These are phyloP conservation scores for Microhierax caerulescens DNA, from an alignment of 2,797 vertebrate genomes.

Conservation along the genomic window DNA sequence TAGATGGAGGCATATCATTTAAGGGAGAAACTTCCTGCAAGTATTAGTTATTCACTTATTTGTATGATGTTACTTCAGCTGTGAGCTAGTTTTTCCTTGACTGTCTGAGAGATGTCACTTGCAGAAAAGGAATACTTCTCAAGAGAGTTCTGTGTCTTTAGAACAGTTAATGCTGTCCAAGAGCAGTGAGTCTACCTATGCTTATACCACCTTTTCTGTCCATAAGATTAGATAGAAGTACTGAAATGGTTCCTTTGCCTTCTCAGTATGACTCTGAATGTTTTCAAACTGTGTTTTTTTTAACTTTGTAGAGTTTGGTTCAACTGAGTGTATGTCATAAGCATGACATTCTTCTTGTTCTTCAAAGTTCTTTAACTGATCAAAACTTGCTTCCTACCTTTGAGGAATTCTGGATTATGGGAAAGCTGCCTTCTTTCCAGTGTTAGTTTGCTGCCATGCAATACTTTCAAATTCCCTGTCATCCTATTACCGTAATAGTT, in stretches of 20 bases:
- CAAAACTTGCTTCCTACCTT: neutral
- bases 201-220: neutral
- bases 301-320: neutral
- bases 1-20: neutral
- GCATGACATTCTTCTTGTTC: neutral
- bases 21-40: neutral
- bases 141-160: neutral
- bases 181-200: neutral
- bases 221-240: neutral
- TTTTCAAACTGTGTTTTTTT: neutral
- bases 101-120: neutral
- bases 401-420: neutral
- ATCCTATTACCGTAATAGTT: neutral
- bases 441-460: neutral
- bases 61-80: neutral
- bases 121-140: neutral
- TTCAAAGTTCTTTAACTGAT: neutral
- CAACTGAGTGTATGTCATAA: neutral
- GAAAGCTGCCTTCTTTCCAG: neutral
- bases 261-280: neutral
- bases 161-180: neutral
- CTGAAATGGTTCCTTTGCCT: neutral
- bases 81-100: neutral
- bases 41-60: neutral
- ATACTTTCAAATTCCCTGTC: neutral